Base-by-base conservation (phyloP, 2,888 invertebrate genomes). In the Oscheius onirici region DNA sequence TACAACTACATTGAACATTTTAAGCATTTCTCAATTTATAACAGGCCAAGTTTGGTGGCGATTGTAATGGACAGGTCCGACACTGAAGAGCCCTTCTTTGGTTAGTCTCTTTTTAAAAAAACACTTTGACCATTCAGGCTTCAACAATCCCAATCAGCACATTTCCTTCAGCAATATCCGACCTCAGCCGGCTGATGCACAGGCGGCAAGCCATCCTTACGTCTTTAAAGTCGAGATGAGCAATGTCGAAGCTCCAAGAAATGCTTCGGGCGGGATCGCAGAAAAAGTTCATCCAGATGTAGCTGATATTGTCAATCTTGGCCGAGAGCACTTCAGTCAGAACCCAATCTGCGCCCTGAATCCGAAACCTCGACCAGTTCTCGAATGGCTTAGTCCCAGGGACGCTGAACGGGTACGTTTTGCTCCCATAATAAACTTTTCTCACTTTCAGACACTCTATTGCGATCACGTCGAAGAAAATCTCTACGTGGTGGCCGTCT, bases 61-160 rank as follows among this genome's bases (percentile, higher is more conserved):
- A 44, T 79, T 26, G 65, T 79, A 5, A 73, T 77, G 69, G 75
- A 77, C 41, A 60, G 78, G 11, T 61, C 66, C 24, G 61, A 57
- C 13, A 22, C 43, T 28, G 61, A 40, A 13, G 70, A 73, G 1
- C 49, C 63, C 8, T 79, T 79, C 57, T 79, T 65, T 60, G 70
- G 70, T 70, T 28, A 5, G n/a, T 41, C 28, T 22, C 2, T 44
- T 44, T 22, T 24, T 43, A 22, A 57, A 20, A 46, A 11, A 43
- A n/a, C n/a, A 3, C 46, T 20, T 5, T 40, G 1, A 13, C 15
- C n/a, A n/a, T 58, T 6, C 17, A 58, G 58, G 58, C 8, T 58
- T 58, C 41, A 58, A 40, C 17, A 40, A 41, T n/a, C 58, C 58
- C 1, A 40, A 58, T 17, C 58, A 58, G 22, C 58, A 58, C 24